Evolutionary conservation across 2,888 invertebrate species (phyloP), one percentile per base, ranked within the genome.

Genomic region (Petrolisthes cinctipes): DNA sequence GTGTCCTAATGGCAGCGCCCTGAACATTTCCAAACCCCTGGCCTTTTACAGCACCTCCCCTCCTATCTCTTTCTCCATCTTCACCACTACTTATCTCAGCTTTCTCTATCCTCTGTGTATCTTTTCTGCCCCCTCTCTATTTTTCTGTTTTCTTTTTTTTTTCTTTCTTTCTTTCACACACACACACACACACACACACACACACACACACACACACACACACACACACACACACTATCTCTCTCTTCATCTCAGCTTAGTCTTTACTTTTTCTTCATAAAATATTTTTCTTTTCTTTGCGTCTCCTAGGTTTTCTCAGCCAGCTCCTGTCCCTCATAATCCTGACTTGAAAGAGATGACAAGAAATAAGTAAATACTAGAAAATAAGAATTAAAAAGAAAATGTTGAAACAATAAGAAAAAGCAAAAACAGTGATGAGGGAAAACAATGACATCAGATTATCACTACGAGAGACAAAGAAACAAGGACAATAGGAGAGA

Each of bases 1-100:
- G 85, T 56, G 71, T 85, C 71, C 56, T 80, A 85, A 85, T 85
- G 85, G 85, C n/a, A 80, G 85, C 54, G 53, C 54, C 71, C 78
- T 54, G 80, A 54, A 37, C 37, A 37, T 37, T 37, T 37, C 66
- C 53, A 17, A 66, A 66, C 61, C 79, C 71, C 54, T 56, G 68
- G 71, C 85, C 85, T 79, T 61, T 61, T 11, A 11, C 9, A 61
- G 61, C 61, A 61, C 17, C 61, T 61, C 11, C 9, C 61, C 61
- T 61, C 17, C 61, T 61, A 9, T 61, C 61, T 61, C 61, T 11
- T 17, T 11, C 61, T 17, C 17, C 61, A 61, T 9, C 61, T 61
- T 61, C 17, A 61, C 61, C 61, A 11, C 61, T 17, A 61, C 61
- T 11, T 11, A 17, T 17, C 17, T 61, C 61, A 0, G 37, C 37